A percentile compares a stretch with the other conserved stretches of the same genome.
Conservation (phyloP, 2,113 vertebrate genomes). For the Anguilla rostrata region DNA sequence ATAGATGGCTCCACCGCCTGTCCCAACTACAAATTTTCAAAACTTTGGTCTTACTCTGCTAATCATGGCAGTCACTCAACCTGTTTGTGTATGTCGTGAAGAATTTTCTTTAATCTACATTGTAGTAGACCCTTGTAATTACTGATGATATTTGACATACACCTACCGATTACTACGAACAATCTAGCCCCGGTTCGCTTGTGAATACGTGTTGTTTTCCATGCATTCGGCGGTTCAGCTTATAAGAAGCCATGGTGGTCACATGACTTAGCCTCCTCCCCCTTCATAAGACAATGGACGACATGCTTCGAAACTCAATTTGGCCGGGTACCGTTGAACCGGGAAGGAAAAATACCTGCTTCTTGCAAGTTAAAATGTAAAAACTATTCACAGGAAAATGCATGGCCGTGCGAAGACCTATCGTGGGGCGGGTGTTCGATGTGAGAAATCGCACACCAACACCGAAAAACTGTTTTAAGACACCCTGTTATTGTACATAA, state of each 20-base stretch:
- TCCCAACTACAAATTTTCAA: conserved; percentile 13
- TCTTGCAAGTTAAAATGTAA: not conserved
- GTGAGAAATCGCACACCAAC: no score
- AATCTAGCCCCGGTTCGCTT: not conserved
- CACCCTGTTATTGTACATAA: no score
- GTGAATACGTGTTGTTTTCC: conserved; percentile 8
- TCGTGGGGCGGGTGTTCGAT: no score
- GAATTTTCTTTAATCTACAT: not conserved
- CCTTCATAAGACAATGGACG: not conserved
- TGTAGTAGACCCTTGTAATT: not conserved
- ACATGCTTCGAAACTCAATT: no score
- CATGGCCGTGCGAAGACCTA: no score
- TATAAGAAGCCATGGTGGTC: conserved; percentile 48
- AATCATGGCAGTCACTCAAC: conserved; percentile 22
- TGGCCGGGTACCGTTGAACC: not conserved
- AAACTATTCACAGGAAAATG: not conserved
- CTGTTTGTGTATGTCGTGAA: not conserved
- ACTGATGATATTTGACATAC: not conserved
- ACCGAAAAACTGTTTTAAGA: no score
- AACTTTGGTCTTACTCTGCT: conserved; percentile 20
- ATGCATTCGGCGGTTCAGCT: conserved; percentile 38
- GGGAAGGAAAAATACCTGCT: no score
- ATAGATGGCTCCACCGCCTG: not conserved
- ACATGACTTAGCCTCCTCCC: conserved; percentile 49
- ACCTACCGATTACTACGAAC: not conserved